Conservation (phyloP, 2,113 vertebrate genomes). For the Callocephalon fimbriatum region DNA sequence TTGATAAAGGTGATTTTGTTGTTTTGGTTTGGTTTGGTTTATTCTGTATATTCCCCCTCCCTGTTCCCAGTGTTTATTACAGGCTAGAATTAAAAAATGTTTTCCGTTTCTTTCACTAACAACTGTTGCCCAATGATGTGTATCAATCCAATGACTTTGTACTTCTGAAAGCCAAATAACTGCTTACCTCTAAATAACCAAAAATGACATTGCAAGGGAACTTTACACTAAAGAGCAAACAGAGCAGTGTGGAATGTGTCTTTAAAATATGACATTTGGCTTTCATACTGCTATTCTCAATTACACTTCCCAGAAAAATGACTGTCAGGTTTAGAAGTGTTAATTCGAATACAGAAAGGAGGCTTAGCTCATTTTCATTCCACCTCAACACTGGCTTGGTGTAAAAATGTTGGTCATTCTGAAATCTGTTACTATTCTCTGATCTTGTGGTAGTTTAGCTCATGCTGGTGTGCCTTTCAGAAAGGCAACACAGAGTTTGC, state of each 20-base stretch:
- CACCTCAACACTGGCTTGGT: neutral
- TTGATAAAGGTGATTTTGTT: accelerated
- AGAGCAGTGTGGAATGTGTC: neutral
- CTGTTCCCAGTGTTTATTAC: neutral
- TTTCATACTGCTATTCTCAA: neutral
- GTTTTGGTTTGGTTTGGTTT: neutral
- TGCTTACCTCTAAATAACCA: neutral
- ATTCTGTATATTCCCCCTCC: neutral
- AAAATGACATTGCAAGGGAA: neutral
- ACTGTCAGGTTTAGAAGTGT: neutral
- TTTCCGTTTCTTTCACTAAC: neutral
- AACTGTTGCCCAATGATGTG: accelerated
- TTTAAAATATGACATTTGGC: neutral
- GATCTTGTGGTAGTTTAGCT: neutral
- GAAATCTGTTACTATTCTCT: neutral
- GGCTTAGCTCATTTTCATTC: neutral
- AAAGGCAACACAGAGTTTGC: neutral
- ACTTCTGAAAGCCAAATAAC: neutral
- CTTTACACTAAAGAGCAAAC: neutral
- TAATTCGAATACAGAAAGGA: neutral
- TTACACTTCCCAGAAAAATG: neutral
- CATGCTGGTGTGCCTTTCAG: accelerated
- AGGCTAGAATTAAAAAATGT: neutral
- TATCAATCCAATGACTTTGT: neutral
- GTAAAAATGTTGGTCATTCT: neutral